A percentile compares a stretch with the other conserved stretches of the same genome.
Conservation (phyloP, 2,113 vertebrate species). For the Cavia aperea region DNA sequence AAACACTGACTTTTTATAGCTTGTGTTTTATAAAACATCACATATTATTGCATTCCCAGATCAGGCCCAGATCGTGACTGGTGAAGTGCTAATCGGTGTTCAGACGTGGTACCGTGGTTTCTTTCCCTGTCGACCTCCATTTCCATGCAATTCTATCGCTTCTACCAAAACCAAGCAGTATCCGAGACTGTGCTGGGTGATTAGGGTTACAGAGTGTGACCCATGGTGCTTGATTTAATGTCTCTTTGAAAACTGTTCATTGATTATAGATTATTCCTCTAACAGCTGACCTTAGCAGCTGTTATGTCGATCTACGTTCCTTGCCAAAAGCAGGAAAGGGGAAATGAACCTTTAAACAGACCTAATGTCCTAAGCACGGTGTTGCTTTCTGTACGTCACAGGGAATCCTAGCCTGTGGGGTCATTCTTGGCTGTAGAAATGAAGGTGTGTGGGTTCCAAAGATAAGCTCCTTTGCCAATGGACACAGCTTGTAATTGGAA, state of each 20-base stretch:
- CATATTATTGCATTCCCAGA: neutral
- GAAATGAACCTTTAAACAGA: neutral
- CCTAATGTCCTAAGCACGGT: neutral
- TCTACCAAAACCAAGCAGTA: neutral
- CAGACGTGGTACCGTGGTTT: neutral
- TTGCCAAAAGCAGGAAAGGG: neutral
- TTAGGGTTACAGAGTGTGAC: neutral
- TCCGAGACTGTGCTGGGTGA: neutral
- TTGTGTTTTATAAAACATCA: slow-evolving; percentile 25
- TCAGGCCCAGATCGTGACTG: neutral
- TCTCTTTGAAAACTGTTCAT: neutral
- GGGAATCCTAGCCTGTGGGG: neutral
- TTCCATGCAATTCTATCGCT: neutral
- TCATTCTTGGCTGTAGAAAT: neutral
- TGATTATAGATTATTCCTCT: neutral
- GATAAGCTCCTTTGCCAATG: neutral
- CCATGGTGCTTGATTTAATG: neutral
- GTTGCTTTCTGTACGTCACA: neutral
- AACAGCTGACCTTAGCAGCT: neutral
- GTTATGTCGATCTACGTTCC: neutral
- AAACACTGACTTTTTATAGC: neutral
- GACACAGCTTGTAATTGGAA: neutral
- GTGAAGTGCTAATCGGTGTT: neutral
- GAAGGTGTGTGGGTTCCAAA: neutral
- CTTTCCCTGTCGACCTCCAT: neutral